Evolutionary conservation across 1,140 invertebrate species (phyloP).

Genomic region (Ips nitidus): DNA sequence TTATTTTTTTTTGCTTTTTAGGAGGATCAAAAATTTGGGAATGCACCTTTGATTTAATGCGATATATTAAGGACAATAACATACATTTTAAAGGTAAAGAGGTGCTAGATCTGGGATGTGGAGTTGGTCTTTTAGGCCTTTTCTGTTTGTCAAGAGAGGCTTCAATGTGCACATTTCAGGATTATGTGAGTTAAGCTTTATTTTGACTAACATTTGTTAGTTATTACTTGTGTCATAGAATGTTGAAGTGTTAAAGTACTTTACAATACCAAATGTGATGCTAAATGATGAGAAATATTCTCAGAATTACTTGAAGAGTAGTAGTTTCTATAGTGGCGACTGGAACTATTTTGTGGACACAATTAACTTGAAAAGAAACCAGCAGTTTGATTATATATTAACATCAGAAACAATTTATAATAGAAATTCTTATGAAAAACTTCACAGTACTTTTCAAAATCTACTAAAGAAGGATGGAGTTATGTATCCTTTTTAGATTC

Average conservation of each 20-base stretch:
- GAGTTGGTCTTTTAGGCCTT: conserved; percentile 79
- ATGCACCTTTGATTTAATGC: conserved; percentile 75
- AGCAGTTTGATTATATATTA: conserved; percentile 80
- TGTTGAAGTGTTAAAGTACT: conserved; percentile 68
- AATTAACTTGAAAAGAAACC: conserved; percentile 47
- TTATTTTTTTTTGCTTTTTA: conserved; percentile 47
- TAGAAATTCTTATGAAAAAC: conserved; percentile 72
- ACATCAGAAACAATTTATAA: conserved; percentile 93
- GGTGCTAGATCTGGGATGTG: conserved; percentile 85
- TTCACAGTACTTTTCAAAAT: conserved; percentile 68
- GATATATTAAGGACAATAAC: conserved; percentile 60
- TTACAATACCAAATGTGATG: conserved; percentile 78
- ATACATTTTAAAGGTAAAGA: conserved; percentile 55
- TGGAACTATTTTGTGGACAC: conserved; percentile 68
- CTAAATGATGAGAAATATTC: conserved; percentile 62
- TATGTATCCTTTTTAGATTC: conserved; percentile 54
- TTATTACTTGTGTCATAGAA: conserved; percentile 59
- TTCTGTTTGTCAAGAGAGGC: conserved; percentile 67
- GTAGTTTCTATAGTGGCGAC: conserved; percentile 78
- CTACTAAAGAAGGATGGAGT: conserved; percentile 67
- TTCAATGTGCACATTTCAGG: conserved; percentile 72
- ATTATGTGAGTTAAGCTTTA: conserved; percentile 72
- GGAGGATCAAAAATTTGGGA: conserved; percentile 90
- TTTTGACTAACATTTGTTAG: neutral
- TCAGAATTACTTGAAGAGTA: conserved; percentile 46